A percentile compares a stretch with the other conserved stretches of the same genome.
Evolutionary conservation across 2,113 vertebrate genomes (phyloP).

Genomic region (Alosa alosa): DNA sequence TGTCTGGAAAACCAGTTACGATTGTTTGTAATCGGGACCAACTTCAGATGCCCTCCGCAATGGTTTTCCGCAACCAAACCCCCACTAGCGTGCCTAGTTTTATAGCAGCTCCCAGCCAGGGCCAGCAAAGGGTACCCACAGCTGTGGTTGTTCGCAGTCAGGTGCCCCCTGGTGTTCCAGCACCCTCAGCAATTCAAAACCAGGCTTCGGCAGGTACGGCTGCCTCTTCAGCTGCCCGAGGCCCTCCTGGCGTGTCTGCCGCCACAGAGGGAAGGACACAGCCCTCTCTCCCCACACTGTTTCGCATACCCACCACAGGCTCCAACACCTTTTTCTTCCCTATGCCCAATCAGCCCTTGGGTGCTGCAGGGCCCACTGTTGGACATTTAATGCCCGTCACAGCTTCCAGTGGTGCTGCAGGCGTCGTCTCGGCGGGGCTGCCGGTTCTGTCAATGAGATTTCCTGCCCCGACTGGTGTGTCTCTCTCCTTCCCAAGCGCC

Average conservation of each 20-base stretch:
- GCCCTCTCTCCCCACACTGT: not conserved
- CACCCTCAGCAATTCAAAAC: not conserved
- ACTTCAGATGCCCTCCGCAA: too few species aligned
- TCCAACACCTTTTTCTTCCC: constrained; percentile 18
- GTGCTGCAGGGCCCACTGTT: not conserved
- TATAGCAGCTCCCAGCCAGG: too few species aligned
- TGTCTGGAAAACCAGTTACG: too few species aligned
- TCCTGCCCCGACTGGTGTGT: not conserved
- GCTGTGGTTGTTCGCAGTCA: not conserved
- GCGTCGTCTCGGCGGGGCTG: not conserved
- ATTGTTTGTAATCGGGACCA: too few species aligned
- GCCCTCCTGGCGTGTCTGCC: not conserved
- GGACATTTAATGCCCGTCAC: not conserved
- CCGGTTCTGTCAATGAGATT: not conserved
- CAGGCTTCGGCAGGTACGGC: not conserved
- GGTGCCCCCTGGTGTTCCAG: not conserved
- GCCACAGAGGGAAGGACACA: not conserved
- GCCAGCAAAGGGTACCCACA: not conserved
- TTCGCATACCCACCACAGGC: not conserved
- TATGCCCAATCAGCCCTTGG: not conserved
- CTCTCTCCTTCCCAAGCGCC: not conserved
- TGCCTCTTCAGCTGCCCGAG: not conserved
- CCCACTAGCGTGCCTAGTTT: too few species aligned
- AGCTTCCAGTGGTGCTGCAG: not conserved
- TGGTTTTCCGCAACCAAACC: too few species aligned